Base-by-base conservation (phyloP, 2,797 vertebrate species). In the Chaenodraco wilsoni region DNA sequence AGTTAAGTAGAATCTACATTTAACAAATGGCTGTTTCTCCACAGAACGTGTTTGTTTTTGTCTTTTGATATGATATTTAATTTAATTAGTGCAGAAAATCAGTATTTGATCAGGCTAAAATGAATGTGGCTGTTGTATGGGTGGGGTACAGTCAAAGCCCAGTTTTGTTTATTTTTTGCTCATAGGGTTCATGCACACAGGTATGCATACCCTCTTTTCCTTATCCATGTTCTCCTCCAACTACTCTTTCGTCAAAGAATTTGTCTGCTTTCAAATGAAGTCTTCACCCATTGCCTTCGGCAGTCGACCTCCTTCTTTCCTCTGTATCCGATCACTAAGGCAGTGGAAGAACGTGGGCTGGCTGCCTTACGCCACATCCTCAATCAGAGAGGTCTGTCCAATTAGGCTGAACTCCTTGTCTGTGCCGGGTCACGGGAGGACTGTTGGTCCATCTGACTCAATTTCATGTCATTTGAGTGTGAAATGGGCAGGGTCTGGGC, bases 321-420 rank as follows among this genome's bases (percentile, higher is more conserved):
- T 79, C 72, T 60, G 49, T 80, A 75, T 74, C 55, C n/a, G 63
- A 84, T 79, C 66, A 56, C 54, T 10, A 19, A 57, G 66, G 69
- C 60, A 60, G 65, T 48, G 54, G 73, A 65, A 41, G 60, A 77
- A 68, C 33, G 48, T 66, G 51, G 76, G 70, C 58, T 33, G n/a
- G 54, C 66, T 78, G 48, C n/a, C 73, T 8, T n/a, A 15, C 73
- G 76, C 66, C 74, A 72, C 82, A 65, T 79, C 73, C 75, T 83
- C 68, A 87, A 73, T 85, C 85, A 63, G 82, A 82, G 57, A 81
- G 78, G 76, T 81, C 84, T 78, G 76, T 84, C 87, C 88, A 92
- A 91, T 92, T 91, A 92, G 82, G 84, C 77, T 89, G 88, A 91
- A 87, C 88, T 88, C 71, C 73, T 72, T 74, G 64, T 85, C 79